phyloP scores from a whole-genome alignment of 2,113 vertebrate genomes.

The Macquaria australasica region DNA sequence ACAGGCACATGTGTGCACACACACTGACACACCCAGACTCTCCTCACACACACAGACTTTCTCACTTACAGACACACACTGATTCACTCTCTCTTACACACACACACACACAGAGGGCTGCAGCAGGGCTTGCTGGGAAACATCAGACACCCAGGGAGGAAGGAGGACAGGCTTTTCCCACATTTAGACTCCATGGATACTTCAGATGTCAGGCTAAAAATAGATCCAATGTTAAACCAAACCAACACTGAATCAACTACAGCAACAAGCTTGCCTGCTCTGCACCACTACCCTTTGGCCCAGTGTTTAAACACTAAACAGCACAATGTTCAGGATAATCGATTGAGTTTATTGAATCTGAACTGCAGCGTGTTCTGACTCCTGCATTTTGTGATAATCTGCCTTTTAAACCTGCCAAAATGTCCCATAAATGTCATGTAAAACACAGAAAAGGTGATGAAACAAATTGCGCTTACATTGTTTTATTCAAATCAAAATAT shows the following conservation, averaged over 20 bases:
- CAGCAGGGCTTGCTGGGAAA: slow-evolving; percentile 93
- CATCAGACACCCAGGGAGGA: slow-evolving; percentile 97
- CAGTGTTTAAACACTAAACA: neutral
- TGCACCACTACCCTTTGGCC: slow-evolving; percentile 14
- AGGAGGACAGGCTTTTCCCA: slow-evolving; percentile 99
- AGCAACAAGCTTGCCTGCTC: slow-evolving; percentile 61
- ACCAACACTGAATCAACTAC: slow-evolving; percentile 83
- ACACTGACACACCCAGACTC: slow-evolving; percentile 27
- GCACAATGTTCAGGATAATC: neutral
- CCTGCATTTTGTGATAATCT: neutral
- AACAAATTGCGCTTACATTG: neutral
- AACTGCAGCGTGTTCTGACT: neutral
- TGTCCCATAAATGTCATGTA: neutral
- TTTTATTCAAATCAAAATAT: too few relatives aligned
- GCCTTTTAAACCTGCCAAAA: neutral
- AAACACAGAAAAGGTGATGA: neutral
- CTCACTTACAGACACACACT: slow-evolving; percentile 58
- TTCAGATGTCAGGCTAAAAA: slow-evolving; percentile 98
- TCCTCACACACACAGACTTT: slow-evolving; percentile 60
- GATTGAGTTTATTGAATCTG: neutral
- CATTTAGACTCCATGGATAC: slow-evolving; percentile 98
- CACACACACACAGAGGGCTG: slow-evolving; percentile 76
- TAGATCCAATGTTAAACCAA: slow-evolving; percentile 94
- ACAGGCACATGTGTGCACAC: slow-evolving; percentile 34
- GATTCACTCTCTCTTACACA: slow-evolving; percentile 53